These are phyloP conservation scores for Hypotaenidia okinawae DNA, from an alignment of 2,797 vertebrate genomes.

Conservation along the genomic window DNA sequence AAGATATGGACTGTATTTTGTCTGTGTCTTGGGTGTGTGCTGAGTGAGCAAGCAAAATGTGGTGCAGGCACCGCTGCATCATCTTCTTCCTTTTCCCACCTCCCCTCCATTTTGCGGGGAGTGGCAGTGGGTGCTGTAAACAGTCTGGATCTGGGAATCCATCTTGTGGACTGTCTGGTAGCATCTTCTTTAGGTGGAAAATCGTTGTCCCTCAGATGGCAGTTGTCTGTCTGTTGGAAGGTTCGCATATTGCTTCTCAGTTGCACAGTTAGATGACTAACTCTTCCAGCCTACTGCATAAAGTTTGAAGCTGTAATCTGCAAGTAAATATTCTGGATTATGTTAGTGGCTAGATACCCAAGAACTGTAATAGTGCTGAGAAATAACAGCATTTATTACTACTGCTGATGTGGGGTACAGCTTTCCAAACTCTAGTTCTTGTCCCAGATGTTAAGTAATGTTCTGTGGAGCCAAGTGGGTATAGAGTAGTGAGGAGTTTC, in stretches of 20 bases:
- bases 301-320: not conserved
- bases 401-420: not conserved
- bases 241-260: not conserved
- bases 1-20: not conserved
- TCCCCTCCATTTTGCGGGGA: not conserved
- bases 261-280: not conserved
- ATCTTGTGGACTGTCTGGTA: not conserved
- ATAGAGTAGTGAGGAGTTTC: not conserved
- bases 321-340: not conserved
- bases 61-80: not conserved
- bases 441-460: not conserved
- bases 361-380: not conserved
- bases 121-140: not conserved
- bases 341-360: not conserved
- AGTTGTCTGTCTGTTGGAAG: not conserved
- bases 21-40: not conserved
- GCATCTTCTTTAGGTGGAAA: not conserved
- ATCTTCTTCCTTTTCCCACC: not conserved
- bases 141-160: not conserved
- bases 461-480: not conserved
- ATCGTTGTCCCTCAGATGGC: not conserved
- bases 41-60: not conserved
- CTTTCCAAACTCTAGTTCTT: not conserved
- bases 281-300: not conserved
- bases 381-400: not conserved